Conservation (phyloP, 2,113 vertebrate genomes). For the Tylochromis polylepis region DNA sequence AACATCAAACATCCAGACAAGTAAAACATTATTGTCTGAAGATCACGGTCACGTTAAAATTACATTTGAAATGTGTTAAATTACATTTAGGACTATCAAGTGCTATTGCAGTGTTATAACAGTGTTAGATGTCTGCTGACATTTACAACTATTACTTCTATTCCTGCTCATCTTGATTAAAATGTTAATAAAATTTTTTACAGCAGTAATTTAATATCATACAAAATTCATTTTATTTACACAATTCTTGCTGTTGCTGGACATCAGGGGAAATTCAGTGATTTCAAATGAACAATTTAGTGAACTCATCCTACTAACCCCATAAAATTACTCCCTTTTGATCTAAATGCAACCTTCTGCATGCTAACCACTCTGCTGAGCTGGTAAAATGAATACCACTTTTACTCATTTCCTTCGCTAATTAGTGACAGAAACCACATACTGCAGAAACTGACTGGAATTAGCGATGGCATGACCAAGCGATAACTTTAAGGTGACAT, state of each 20-base stretch:
- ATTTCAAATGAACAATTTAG: not conserved
- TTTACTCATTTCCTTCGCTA: not conserved
- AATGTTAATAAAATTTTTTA: not conserved
- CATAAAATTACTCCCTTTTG: not conserved
- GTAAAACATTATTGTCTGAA: not conserved
- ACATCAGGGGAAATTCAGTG: not conserved
- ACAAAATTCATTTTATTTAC: not conserved
- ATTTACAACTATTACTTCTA: not conserved
- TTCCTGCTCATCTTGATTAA: not conserved
- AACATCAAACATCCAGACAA: not conserved
- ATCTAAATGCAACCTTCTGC: not conserved
- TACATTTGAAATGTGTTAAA: not conserved
- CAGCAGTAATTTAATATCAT: not conserved
- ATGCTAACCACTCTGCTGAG: not conserved
- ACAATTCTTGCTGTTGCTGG: not conserved
- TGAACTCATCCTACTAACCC: not conserved
- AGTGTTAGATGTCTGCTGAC: not conserved
- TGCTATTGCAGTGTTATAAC: not conserved
- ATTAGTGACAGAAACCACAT: not conserved
- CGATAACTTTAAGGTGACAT: not conserved
- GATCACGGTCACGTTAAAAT: not conserved
- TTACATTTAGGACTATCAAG: not conserved
- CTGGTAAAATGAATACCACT: not conserved
- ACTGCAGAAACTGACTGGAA: not conserved
- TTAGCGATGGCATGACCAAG: not conserved